Conservation (phyloP, 37 sponge, comb jelly and placozoan species). For the Halichondria panicea region DNA sequence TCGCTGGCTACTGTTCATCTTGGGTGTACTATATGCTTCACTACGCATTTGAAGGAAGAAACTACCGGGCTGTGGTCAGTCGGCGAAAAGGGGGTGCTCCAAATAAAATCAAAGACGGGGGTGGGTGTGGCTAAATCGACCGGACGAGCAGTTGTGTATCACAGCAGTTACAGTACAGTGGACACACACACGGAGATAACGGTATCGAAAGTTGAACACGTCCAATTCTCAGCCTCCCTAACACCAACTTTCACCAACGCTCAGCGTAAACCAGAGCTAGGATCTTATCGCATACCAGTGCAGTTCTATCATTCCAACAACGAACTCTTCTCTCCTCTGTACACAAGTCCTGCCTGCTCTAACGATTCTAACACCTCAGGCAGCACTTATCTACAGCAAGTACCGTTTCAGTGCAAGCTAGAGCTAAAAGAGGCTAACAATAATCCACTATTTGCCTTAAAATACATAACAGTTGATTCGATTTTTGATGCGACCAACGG, state of each 20-base stretch:
- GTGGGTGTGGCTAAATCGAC: constrained; percentile 43
- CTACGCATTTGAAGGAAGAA: constrained; percentile 73
- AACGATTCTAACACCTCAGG: no score
- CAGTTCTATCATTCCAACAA: constrained; percentile 14
- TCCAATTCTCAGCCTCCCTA: constrained; percentile 12
- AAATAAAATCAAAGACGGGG: constrained; percentile 47
- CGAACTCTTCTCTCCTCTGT: constrained; percentile 33
- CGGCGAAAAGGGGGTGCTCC: constrained; percentile 55
- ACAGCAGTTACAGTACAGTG: constrained; percentile 54
- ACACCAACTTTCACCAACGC: constrained; percentile 51
- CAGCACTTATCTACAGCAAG: constrained; percentile 66
- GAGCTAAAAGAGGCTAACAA: constrained; percentile 23
- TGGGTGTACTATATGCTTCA: constrained; percentile 73
- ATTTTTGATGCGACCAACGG: constrained; percentile 52
- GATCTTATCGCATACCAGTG: constrained; percentile 41
- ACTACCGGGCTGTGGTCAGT: constrained; percentile 55
- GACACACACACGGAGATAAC: constrained; percentile 82
- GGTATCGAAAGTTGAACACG: constrained; percentile 29
- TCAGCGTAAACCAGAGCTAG: constrained; percentile 24
- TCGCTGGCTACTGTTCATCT: constrained; percentile 75
- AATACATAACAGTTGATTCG: constrained; percentile 22
- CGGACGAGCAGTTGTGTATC: constrained; percentile 71
- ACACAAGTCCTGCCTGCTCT: constrained; percentile 41
- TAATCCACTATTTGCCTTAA: background rate
- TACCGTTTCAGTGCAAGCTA: constrained; percentile 61